These are phyloP conservation scores for Ips typographus DNA, from an alignment of 1,140 invertebrate species.

Conservation along the genomic window DNA sequence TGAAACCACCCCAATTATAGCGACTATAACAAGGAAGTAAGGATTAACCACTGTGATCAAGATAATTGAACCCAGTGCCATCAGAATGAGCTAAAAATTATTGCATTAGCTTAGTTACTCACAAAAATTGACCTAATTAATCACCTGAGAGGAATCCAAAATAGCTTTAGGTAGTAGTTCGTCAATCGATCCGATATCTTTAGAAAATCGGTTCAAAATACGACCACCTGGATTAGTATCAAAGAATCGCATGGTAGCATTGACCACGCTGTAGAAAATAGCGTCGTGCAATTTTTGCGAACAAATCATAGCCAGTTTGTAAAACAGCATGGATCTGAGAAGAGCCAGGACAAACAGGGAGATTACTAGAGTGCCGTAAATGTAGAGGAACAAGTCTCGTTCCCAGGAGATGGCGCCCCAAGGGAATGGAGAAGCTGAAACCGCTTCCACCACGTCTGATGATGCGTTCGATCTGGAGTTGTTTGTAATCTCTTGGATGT, in stretches of 20 bases:
- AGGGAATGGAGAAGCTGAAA: not conserved
- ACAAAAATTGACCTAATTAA: not conserved
- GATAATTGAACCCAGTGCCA: slow-evolving; percentile 53
- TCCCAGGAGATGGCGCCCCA: slow-evolving; percentile 24
- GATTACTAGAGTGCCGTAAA: slow-evolving; percentile 56
- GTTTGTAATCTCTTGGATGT: not conserved
- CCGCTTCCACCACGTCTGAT: not conserved
- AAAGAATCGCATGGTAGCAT: slow-evolving; percentile 77
- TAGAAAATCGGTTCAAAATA: slow-evolving; percentile 51
- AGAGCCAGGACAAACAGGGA: slow-evolving; percentile 55
- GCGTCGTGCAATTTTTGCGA: slow-evolving; percentile 68
- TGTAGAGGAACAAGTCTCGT: slow-evolving; percentile 49
- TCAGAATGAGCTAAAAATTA: slow-evolving; percentile 57
- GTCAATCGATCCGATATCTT: slow-evolving; percentile 63
- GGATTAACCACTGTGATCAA: slow-evolving; percentile 65
- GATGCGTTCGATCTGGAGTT: not conserved
- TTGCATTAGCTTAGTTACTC: not conserved
- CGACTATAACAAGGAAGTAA: slow-evolving; percentile 61
- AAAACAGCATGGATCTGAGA: slow-evolving; percentile 61
- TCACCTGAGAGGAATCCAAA: slow-evolving; percentile 65
- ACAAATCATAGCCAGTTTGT: slow-evolving; percentile 64
- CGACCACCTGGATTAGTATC: slow-evolving; percentile 75
- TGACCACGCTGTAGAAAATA: slow-evolving; percentile 65
- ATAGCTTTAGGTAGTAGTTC: slow-evolving; percentile 65
- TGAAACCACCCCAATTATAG: slow-evolving; percentile 60